Percentiles rank a stretch among this genome's conserved stretches.
phyloP scores from a whole-genome alignment of 1,140 invertebrate species.

The Ceratina japonica region DNA sequence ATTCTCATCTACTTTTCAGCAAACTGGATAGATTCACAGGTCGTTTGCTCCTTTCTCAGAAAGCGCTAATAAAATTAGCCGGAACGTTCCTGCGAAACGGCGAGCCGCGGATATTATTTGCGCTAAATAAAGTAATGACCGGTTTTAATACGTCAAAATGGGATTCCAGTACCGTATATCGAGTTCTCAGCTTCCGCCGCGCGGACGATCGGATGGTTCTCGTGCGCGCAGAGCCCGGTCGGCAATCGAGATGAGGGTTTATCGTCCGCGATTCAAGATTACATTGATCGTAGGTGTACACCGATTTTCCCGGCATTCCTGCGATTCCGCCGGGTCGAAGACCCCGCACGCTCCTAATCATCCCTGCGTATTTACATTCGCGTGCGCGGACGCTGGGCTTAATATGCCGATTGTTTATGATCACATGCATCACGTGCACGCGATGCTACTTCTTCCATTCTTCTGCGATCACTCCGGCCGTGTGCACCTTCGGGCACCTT shows the following conservation, averaged over 20 bases:
- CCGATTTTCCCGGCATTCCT: constrained; percentile 27
- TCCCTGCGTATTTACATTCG: constrained; percentile 38
- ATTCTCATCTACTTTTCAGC: neutral
- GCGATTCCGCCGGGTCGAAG: constrained; percentile 46
- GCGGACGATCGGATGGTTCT: neutral
- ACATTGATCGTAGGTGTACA: neutral
- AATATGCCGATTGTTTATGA: constrained; percentile 60
- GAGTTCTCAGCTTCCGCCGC: too few species aligned
- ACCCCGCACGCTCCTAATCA: constrained; percentile 48
- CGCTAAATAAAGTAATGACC: too few species aligned
- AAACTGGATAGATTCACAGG: too few species aligned
- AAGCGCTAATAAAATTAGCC: too few species aligned
- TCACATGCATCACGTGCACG: constrained; percentile 50
- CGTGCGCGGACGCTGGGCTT: constrained; percentile 51
- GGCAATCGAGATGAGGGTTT: neutral
- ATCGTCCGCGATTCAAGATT: constrained; percentile 25
- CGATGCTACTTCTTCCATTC: constrained; percentile 20
- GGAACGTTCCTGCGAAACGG: too few species aligned
- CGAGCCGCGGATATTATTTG: too few species aligned
- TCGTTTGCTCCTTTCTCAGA: neutral
- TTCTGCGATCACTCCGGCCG: constrained; percentile 50
- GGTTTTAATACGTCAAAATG: too few species aligned
- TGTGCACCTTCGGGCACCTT: neutral
- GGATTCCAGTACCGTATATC: too few species aligned
- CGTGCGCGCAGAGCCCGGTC: neutral